Conservation (phyloP, 2,888 invertebrate species). For the Perizoma flavofasciatum region DNA sequence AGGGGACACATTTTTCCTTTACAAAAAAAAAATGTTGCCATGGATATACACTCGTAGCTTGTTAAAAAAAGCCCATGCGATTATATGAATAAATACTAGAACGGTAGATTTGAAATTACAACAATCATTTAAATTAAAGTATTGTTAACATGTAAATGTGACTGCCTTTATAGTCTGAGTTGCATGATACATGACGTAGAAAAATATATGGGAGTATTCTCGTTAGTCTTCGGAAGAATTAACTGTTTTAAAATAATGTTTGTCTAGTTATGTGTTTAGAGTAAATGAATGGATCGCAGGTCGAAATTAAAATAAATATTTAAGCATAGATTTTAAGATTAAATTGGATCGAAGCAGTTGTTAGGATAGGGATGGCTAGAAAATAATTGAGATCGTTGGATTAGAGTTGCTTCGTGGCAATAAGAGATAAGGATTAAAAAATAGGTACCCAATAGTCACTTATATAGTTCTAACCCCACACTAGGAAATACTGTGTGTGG, state of each 20-base stretch:
- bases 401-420: slow-evolving; percentile 7
- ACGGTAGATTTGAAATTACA: too few species aligned
- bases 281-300: slow-evolving; percentile 30
- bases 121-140: too few species aligned
- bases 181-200: not conserved
- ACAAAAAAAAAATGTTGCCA: too few species aligned
- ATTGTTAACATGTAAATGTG: not conserved
- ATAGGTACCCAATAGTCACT: too few species aligned
- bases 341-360: slow-evolving; percentile 3
- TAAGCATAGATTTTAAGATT: slow-evolving; percentile 8
- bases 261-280: slow-evolving; percentile 25
- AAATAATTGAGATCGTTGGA: slow-evolving; percentile 16
- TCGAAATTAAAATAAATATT: slow-evolving; percentile 22
- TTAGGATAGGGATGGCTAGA: slow-evolving; percentile 7
- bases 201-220: too few species aligned
- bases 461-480: too few species aligned
- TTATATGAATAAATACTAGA: too few species aligned
- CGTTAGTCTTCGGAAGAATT: slow-evolving; percentile 2
- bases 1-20: too few species aligned
- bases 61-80: too few species aligned
- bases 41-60: too few species aligned
- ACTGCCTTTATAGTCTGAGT: not conserved
- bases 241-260: slow-evolving; percentile 19
- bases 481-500: too few species aligned
- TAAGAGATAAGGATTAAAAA: not conserved